phyloP scores from a whole-genome alignment of 2,888 invertebrate species.

The Lasius platythorax region DNA sequence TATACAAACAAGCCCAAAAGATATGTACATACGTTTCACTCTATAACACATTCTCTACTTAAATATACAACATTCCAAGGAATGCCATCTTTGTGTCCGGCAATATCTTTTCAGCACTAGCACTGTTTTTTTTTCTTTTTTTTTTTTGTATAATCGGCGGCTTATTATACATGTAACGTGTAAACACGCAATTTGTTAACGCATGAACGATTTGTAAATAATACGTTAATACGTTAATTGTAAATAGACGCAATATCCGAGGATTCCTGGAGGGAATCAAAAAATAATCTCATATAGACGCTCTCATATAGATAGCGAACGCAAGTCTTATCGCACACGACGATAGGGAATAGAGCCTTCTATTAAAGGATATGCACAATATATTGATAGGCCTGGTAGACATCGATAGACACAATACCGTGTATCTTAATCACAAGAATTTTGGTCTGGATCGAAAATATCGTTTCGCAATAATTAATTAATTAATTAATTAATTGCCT shows the following conservation, averaged over 20 bases:
- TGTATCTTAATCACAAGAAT: constrained; percentile 47
- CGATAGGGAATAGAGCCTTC: constrained; percentile 39
- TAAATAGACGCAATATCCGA: constrained; percentile 61
- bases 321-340: constrained; percentile 33
- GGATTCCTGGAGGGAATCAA: constrained; percentile 60
- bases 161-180: constrained; percentile 21
- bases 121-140: constrained; percentile 40
- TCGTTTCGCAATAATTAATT: not conserved
- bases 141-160: constrained; percentile 10
- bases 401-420: constrained; percentile 14
- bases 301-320: constrained; percentile 17
- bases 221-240: constrained; percentile 50
- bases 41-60: constrained; percentile 78
- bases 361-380: constrained; percentile 42
- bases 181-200: constrained; percentile 38
- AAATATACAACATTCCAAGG: constrained; percentile 82
- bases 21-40: constrained; percentile 80
- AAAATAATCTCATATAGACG: constrained; percentile 34
- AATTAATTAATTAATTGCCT: constrained; percentile 9
- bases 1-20: constrained; percentile 76
- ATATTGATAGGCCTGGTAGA: constrained; percentile 47
- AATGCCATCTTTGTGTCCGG: constrained; percentile 79
- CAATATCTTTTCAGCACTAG: constrained; percentile 80
- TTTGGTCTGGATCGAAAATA: constrained; percentile 17
- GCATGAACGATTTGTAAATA: constrained; percentile 56